Base-by-base conservation (phyloP, 2,888 invertebrate species). In the Caenorhabditis angaria region DNA sequence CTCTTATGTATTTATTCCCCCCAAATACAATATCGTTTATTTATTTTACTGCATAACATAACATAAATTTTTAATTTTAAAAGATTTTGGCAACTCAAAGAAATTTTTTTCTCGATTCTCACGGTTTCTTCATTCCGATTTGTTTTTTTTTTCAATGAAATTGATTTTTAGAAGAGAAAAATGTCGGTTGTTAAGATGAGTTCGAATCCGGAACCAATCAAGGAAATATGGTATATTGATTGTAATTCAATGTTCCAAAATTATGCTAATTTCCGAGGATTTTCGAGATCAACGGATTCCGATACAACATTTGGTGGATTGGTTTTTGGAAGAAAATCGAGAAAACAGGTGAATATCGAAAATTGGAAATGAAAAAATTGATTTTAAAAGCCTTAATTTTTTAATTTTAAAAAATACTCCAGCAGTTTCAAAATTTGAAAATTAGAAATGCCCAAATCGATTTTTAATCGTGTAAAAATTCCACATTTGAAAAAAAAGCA, bases 151-250 rank as follows among this genome's bases (percentile, higher is more conserved):
- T 41, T 41, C 10, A 2, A 10, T 41, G 18, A 12, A 5, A 35
- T 35, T 50, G 8, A 8, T 50, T 50, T 50, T 24, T 50, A 3
- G 50, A 50, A 50, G 22, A 8, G 10, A 8, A 50, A 4, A 8
- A 50, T 50, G 22, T 50, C 20, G 2, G 32, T 32, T 18, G 48
- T 58, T 48, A 56, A 70, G 65, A 70, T 70, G 70, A 41, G 41
- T 41, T 48, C 61, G 35, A 20, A 63, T 22, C 51, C 54, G 22
- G 51, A 57, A 27, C 61, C 61, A 5, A 54, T 62, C 22, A 68
- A 68, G 53, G 76, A 79, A 58, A 56, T 78, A 25, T 81, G 79
- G 78, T 64, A 63, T 24, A 76, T 81, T 53, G 81, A 81, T 67
- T 63, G 70, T 29, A 68, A 70, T 50, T 61, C 76, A 3, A 67